These are phyloP conservation scores for Pelochelys cantorii DNA, from an alignment of 2,797 vertebrate species.

Conservation along the genomic window DNA sequence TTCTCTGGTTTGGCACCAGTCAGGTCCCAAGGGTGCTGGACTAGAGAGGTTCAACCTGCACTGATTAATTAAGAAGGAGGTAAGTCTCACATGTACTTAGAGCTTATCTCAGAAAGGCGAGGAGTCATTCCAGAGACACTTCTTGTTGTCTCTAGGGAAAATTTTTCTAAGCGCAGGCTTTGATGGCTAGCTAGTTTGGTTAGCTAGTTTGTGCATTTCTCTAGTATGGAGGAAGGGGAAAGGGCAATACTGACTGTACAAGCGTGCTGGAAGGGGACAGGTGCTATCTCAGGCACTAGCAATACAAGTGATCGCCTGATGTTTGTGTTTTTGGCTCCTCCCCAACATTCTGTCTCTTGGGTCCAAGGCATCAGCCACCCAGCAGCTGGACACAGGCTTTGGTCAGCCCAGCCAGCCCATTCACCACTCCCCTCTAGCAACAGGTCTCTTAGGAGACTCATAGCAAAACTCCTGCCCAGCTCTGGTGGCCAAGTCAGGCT, in stretches of 20 bases:
- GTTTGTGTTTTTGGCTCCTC: neutral
- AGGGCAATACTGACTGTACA: constrained; percentile 52
- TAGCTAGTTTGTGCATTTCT: neutral
- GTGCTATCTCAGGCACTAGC: neutral
- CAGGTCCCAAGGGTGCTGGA: too few species aligned
- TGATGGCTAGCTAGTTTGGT: constrained; percentile 54
- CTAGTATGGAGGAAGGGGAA: constrained; percentile 11
- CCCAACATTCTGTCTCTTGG: neutral
- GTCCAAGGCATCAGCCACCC: fast-evolving
- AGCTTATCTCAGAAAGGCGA: constrained; percentile 75
- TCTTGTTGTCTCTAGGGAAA: constrained; percentile 56
- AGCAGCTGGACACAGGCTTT: neutral
- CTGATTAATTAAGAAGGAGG: constrained; percentile 82
- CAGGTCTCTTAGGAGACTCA: neutral
- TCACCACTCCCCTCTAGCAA: fast-evolving
- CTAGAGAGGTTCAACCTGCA: too few species aligned
- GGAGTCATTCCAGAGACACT: constrained; percentile 67
- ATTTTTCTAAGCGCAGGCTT: constrained; percentile 62
- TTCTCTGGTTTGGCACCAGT: too few species aligned
- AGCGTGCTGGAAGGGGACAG: too few species aligned
- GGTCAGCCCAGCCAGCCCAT: neutral
- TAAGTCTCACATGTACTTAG: constrained; percentile 75
- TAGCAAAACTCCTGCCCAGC: neutral
- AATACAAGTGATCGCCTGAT: neutral
- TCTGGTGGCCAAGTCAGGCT: neutral